phyloP scores from a whole-genome alignment of 2,113 vertebrate genomes.

The Catharus minimus region DNA sequence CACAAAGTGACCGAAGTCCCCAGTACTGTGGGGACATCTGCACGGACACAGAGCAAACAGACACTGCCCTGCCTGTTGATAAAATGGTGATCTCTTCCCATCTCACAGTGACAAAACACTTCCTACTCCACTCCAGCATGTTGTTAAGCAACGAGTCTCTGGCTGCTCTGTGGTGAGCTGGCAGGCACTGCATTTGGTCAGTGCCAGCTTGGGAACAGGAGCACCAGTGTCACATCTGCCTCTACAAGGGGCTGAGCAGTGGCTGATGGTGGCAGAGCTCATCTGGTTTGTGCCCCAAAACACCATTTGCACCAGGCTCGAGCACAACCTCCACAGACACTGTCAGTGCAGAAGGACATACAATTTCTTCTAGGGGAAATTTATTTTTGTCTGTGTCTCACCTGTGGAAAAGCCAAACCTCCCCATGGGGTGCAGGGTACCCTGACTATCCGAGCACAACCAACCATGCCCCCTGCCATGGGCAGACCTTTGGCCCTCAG shows the following conservation, averaged over 20 bases:
- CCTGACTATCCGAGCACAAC: background rate
- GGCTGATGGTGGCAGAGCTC: rapidly evolving
- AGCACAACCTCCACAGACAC: rapidly evolving
- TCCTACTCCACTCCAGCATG: constrained; percentile 50
- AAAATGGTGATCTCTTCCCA: constrained; percentile 52
- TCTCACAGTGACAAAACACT: constrained; percentile 27
- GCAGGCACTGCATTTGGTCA: background rate
- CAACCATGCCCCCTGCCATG: rapidly evolving
- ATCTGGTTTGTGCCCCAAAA: background rate
- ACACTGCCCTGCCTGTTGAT: background rate
- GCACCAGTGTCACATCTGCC: background rate
- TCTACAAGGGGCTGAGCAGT: background rate
- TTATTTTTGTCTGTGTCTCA: background rate
- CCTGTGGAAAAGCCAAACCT: background rate
- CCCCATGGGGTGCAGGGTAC: rapidly evolving
- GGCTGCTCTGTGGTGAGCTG: background rate
- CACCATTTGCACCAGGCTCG: background rate
- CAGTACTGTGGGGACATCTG: background rate
- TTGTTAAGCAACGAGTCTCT: constrained; percentile 41
- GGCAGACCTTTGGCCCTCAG: background rate
- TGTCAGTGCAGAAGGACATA: background rate
- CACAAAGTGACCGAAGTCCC: background rate
- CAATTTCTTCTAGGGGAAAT: background rate
- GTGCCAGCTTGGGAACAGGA: background rate
- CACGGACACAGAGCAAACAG: background rate